Percentiles rank a stretch among this genome's conserved stretches.
phyloP scores from a whole-genome alignment of 2,113 vertebrate species.

The Probosciger aterrimus region DNA sequence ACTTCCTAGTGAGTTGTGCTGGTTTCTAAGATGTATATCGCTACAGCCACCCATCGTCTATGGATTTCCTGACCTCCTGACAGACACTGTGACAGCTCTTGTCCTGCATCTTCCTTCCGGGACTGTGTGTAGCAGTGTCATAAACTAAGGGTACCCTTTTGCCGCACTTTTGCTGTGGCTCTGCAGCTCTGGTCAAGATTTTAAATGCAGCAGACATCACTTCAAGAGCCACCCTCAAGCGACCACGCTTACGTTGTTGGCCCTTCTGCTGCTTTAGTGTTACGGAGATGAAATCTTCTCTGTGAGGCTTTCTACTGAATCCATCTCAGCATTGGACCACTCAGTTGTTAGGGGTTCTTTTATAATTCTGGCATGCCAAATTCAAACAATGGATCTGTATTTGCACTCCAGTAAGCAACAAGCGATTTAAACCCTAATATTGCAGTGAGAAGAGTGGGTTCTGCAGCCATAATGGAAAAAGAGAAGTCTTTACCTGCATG shows the following conservation, averaged over 20 bases:
- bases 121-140: no score
- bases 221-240: not conserved
- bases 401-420: not conserved
- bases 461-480: not conserved
- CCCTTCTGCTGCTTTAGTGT: not conserved
- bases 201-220: not conserved
- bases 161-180: not conserved
- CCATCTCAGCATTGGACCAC: not conserved
- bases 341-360: not conserved
- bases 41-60: not conserved
- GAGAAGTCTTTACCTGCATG: not conserved
- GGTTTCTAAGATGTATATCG: not conserved
- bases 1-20: not conserved
- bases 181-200: not conserved
- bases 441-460: not conserved
- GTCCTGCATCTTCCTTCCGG: not conserved
- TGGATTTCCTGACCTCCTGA: not conserved
- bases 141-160: not conserved
- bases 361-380: not conserved
- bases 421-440: accelerated
- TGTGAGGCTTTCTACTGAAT: not conserved
- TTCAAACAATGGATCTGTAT: not conserved
- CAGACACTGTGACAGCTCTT: accelerated
- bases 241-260: not conserved
- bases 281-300: not conserved